Evolutionary conservation across 2,797 vertebrate genomes (phyloP), one percentile per base, ranked within the genome.

Genomic region (Hoplostethus mediterraneus): DNA sequence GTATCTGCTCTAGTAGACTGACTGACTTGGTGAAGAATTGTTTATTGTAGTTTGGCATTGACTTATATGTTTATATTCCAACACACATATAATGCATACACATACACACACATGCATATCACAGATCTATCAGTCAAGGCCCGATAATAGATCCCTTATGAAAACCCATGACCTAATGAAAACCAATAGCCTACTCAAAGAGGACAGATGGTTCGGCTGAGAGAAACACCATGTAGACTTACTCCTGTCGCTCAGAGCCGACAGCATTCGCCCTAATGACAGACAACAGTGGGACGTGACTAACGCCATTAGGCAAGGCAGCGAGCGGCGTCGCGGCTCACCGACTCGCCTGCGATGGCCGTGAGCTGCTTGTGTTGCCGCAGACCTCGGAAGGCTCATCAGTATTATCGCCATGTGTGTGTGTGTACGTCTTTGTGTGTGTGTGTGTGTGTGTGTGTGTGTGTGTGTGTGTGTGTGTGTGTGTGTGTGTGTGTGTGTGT

Each of bases 361-460:
- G 17, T 66, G 56, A 66, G 49, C 33, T 42, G 63, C 58, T 40
- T 3, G 60, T 12, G 42, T 48, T 67, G 10, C 44, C 40, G 57
- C 10, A 12, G 14, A 38, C 33, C 55, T 38, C 54, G 57, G 58
- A 47, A 31, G 14, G 31, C 49, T 53, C 63, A 47, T 67, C 36
- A 55, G 59, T 55, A 56, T 71, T 58, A 75, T 53, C 28, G 12
- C 16, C 13, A 40, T 44, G 11, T 33, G 45, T 58, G 42, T 57
- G 53, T 57, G 31, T 65, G 63, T 11, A n/a, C n/a, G n/a, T n/a
- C n/a, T n/a, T n/a, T n/a, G n/a, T n/a, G n/a, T n/a, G n/a, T n/a
- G n/a, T n/a, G n/a, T n/a, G n/a, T n/a, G n/a, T n/a, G n/a, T n/a
- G n/a, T n/a, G n/a, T n/a, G n/a, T n/a, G n/a, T n/a, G n/a, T n/a